Evolutionary conservation across 2,113 vertebrate genomes (phyloP).

Genomic region (Siphamia tubifer): DNA sequence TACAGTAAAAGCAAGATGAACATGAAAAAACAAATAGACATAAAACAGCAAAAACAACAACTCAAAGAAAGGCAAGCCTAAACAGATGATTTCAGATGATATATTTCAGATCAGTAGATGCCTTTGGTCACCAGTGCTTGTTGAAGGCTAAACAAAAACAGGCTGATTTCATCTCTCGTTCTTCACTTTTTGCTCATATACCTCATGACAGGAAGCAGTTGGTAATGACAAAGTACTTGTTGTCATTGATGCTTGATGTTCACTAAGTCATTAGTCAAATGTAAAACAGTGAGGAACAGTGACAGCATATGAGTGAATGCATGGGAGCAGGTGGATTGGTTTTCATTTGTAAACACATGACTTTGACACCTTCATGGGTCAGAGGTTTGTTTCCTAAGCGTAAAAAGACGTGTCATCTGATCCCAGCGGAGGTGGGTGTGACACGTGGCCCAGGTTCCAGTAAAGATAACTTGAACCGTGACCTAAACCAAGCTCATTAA

Average conservation of each 20-base stretch:
- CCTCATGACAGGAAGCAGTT: neutral
- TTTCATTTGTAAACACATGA: constrained; percentile 20
- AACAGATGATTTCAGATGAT: too few relatives aligned
- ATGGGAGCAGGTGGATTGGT: constrained; percentile 15
- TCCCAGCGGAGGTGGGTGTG: constrained; percentile 51
- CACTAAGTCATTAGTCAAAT: neutral
- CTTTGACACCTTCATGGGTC: neutral
- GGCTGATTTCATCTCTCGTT: too few relatives aligned
- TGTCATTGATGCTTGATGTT: constrained; percentile 22
- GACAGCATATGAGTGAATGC: constrained; percentile 5
- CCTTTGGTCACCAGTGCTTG: too few relatives aligned
- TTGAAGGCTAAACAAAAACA: too few relatives aligned
- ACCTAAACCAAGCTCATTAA: constrained; percentile 78
- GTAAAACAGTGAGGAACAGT: neutral
- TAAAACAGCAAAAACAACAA: too few relatives aligned
- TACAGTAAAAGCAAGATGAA: too few relatives aligned
- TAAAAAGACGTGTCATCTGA: constrained; percentile 53
- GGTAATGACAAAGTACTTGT: neutral
- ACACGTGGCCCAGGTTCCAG: constrained; percentile 67
- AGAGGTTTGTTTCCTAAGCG: neutral
- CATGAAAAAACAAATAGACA: too few relatives aligned
- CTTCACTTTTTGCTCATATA: neutral
- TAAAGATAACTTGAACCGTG: constrained; percentile 54
- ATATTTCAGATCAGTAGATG: too few relatives aligned
- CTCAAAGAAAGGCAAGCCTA: too few relatives aligned